Conservation (phyloP, 2,797 vertebrate species). For the Decapterus maruadsi region DNA sequence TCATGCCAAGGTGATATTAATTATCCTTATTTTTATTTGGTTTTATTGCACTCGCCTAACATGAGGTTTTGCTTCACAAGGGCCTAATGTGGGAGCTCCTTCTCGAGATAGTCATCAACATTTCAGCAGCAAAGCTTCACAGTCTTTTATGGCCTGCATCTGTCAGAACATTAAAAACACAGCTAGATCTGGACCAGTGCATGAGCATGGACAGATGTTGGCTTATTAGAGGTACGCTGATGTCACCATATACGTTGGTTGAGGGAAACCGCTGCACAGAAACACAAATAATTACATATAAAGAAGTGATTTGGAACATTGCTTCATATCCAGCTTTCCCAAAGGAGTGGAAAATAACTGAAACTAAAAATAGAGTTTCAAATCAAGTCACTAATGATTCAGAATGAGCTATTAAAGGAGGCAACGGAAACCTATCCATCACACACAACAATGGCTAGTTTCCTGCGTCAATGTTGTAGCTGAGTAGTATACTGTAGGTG, state of each 20-base stretch:
- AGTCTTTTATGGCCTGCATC: not conserved
- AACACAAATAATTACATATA: not conserved
- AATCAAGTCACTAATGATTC: no score
- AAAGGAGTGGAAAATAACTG: no score
- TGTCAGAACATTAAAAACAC: not conserved
- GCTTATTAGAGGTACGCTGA: not conserved
- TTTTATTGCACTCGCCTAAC: not conserved
- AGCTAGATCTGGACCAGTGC: not conserved
- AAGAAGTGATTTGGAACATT: no score
- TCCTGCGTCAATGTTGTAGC: no score
- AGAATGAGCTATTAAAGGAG: no score
- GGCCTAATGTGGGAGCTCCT: not conserved
- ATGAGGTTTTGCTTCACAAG: not conserved
- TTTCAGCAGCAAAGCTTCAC: not conserved
- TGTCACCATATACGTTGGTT: not conserved
- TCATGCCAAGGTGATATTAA: slow-evolving; percentile 19
- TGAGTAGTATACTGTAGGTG: no score
- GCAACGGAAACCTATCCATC: no score
- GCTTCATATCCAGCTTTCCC: no score
- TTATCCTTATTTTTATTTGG: not conserved
- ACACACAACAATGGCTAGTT: no score
- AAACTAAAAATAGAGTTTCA: no score
- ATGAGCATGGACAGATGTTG: not conserved
- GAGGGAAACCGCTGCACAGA: not conserved
- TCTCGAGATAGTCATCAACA: not conserved